Conservation (phyloP, 2,797 vertebrate genomes). For the Sebastes elongatus region DNA sequence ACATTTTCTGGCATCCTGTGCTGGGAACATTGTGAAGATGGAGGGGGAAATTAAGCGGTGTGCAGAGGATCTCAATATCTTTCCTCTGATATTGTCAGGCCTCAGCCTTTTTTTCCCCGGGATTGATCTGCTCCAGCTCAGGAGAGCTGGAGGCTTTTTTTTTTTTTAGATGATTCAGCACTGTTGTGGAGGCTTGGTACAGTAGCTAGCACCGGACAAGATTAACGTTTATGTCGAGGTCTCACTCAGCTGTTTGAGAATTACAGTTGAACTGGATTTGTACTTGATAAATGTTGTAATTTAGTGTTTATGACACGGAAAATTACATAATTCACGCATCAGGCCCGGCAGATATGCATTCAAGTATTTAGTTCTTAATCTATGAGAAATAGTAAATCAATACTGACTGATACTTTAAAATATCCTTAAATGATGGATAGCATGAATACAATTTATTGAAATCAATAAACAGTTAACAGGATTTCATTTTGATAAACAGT, state of each 20-base stretch:
- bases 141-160: background rate
- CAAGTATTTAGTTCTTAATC: background rate
- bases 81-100: conserved; percentile 14
- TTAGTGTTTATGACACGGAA: background rate
- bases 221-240: conserved; percentile 15
- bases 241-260: background rate
- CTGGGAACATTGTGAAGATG: conserved; percentile 7
- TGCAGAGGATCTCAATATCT: conserved; percentile 35
- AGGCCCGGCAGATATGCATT: background rate
- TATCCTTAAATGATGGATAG: background rate
- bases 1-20: conserved; percentile 20
- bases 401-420: background rate
- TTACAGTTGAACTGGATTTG: background rate
- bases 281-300: background rate
- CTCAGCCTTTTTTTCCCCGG: background rate
- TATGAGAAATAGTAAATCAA: background rate
- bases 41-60: conserved; percentile 19
- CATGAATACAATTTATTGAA: too few species aligned
- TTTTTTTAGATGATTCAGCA: conserved; percentile 41
- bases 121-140: conserved; percentile 34
- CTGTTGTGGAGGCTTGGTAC: background rate
- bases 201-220: background rate
- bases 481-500: background rate
- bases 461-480: background rate
- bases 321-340: background rate